A percentile compares a stretch with the other conserved stretches of the same genome.
Evolutionary conservation across 2,113 vertebrate genomes (phyloP).

Genomic region (Amphiprion ocellaris): DNA sequence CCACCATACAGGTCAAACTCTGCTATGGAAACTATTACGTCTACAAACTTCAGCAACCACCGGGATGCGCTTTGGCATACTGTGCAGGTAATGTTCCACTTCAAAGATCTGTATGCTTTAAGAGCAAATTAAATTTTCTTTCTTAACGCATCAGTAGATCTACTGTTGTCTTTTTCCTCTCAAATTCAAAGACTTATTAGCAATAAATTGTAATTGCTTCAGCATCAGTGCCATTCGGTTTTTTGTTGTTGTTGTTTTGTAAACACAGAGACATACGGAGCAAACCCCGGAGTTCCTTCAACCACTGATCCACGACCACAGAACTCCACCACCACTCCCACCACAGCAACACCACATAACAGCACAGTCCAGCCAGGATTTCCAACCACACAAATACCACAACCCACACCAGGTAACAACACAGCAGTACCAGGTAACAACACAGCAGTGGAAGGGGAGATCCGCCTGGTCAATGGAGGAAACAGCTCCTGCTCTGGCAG

Average conservation of each 20-base stretch:
- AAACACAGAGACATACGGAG: not conserved
- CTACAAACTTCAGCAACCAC: slow-evolving; percentile 63
- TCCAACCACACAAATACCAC: not conserved
- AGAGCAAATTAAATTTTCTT: not conserved
- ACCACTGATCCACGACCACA: not conserved
- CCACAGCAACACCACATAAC: too few relatives aligned
- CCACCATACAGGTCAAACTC: slow-evolving; percentile 53
- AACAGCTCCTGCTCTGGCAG: slow-evolving; percentile 64
- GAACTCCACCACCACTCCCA: too few relatives aligned
- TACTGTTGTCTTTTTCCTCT: not conserved
- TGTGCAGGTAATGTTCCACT: slow-evolving; percentile 63
- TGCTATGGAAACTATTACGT: slow-evolving; percentile 67
- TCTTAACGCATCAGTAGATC: not conserved
- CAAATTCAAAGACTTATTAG: not conserved
- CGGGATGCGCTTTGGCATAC: rapidly evolving
- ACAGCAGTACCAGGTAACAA: not conserved
- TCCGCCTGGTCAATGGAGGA: slow-evolving; percentile 53
- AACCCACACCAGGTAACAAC: not conserved
- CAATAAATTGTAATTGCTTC: not conserved
- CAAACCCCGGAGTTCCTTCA: not conserved
- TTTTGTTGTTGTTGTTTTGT: not conserved
- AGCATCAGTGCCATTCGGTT: too few relatives aligned
- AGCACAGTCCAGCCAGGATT: too few relatives aligned
- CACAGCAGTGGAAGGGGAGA: slow-evolving; percentile 22
- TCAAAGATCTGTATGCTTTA: not conserved